phyloP scores from a whole-genome alignment of 2,888 invertebrate genomes.

The Rutpela maculata region DNA sequence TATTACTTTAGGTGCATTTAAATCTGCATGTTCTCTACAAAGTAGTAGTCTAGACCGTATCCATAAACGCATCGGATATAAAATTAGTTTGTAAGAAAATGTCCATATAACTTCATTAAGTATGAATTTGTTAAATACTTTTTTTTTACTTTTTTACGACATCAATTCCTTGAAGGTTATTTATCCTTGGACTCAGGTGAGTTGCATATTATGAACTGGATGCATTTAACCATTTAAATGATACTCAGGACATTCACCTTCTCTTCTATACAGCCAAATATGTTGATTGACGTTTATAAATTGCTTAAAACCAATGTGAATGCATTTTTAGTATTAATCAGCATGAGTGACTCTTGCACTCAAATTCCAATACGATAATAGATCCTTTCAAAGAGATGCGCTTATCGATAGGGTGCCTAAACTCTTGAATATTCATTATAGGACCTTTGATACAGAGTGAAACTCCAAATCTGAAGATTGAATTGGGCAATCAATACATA shows the following conservation, averaged over 20 bases:
- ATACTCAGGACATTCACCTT: constrained; percentile 8
- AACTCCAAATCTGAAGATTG: too few species aligned
- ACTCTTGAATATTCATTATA: too few species aligned
- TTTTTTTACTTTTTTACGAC: too few species aligned
- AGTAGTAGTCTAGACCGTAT: too few species aligned
- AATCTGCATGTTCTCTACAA: too few species aligned
- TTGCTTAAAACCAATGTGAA: constrained; percentile 7
- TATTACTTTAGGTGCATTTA: too few species aligned
- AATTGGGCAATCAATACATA: too few species aligned
- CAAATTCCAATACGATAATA: neutral
- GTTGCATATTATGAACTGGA: constrained; percentile 12
- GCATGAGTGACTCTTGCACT: neutral
- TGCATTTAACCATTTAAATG: neutral
- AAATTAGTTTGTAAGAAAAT: too few species aligned
- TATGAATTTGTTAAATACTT: too few species aligned
- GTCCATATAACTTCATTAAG: too few species aligned
- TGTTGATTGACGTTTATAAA: constrained; percentile 11
- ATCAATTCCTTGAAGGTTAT: neutral
- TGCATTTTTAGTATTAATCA: neutral
- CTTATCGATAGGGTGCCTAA: neutral
- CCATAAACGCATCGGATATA: too few species aligned
- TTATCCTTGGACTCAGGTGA: constrained; percentile 11
- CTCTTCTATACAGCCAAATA: neutral
- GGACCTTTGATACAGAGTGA: too few species aligned
- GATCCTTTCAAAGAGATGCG: neutral